Conservation (phyloP, 2,888 invertebrate species). For the Latheticus oryzae region DNA sequence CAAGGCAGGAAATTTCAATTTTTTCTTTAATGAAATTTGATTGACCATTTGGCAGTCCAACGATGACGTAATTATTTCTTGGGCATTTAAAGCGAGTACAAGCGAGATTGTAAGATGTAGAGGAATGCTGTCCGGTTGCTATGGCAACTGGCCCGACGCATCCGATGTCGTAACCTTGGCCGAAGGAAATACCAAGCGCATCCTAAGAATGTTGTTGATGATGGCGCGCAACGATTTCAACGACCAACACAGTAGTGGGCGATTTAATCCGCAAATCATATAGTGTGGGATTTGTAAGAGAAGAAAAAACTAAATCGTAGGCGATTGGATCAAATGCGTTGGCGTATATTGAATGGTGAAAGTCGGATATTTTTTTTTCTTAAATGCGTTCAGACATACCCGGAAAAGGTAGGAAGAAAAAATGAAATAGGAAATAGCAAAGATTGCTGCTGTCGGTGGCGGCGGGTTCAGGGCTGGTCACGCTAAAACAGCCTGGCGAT, state of each 20-base stretch:
- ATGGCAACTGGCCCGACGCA: slow-evolving; percentile 51
- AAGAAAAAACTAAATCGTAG: background rate
- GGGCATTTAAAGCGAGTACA: too few species aligned
- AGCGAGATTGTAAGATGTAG: slow-evolving; percentile 14
- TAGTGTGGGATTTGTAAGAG: slow-evolving; percentile 8
- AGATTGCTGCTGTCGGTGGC: slow-evolving; percentile 47
- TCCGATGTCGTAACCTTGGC: slow-evolving; percentile 53
- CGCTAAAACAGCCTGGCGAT: slow-evolving; percentile 47
- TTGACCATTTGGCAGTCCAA: too few species aligned
- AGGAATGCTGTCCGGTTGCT: slow-evolving; percentile 46
- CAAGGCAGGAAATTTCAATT: too few species aligned
- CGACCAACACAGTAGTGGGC: too few species aligned
- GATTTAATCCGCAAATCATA: background rate
- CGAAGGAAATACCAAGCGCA: slow-evolving; percentile 46
- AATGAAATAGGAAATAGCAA: slow-evolving; percentile 40
- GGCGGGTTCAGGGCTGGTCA: slow-evolving; percentile 55
- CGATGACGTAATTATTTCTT: too few species aligned
- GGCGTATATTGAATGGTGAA: slow-evolving; percentile 12
- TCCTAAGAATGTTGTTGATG: slow-evolving; percentile 46
- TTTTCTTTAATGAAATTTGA: too few species aligned
- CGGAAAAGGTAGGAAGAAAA: slow-evolving; percentile 50
- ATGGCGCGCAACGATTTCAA: slow-evolving; percentile 28
- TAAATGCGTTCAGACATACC: slow-evolving; percentile 46
- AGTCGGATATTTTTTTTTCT: slow-evolving; percentile 39
- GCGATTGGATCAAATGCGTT: background rate